Evolutionary conservation across 2,888 invertebrate genomes (phyloP), one percentile per base, ranked within the genome.

Genomic region (Drosophila mettleri): DNA sequence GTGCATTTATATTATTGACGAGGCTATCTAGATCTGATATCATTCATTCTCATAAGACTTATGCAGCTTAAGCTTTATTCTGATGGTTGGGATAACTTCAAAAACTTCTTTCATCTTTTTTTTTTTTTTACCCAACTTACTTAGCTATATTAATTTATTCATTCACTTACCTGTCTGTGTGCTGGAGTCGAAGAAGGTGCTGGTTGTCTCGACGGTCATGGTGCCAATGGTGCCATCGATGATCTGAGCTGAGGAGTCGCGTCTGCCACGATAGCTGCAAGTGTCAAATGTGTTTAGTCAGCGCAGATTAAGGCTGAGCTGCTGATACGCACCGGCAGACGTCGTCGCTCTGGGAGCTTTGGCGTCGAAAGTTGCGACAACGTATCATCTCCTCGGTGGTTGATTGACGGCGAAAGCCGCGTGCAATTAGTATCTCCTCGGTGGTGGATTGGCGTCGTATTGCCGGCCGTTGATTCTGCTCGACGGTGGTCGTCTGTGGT

Each of bases 361-460:
- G 97, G 18, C 97, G 94, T n/a, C 97, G 94, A 90, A 97, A 98
- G 91, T 98, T 98, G 33, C 97, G 94, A 89, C 97, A 97, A 10
- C 97, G 94, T 68, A 97, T 97, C 96, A 97, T 97, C 92, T 98
- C 98, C 89, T 98, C 97, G 0, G 97, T 97, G 9, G 98, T 98
- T 4, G 97, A 97, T 90, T 98, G 97, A 14, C 97, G 94, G 0
- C 98, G 94, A 91, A 98, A 98, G 2, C 98, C 98, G 59, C 97
- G 94, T 0, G 97, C 97, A 86, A 97, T 97, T 39, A 98, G 93
- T 85, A 98, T 98, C 92, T 98, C 98, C 91, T 97, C 97, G 0
- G 97, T 98, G 14, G 97, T 97, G 29, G 97, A 97, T 93, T 97
- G 97, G 64, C 97, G 93, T 64, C 97, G 93, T 67, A 97, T 96